phyloP scores from a whole-genome alignment of 2,113 vertebrate species.

The Hippolais icterina region DNA sequence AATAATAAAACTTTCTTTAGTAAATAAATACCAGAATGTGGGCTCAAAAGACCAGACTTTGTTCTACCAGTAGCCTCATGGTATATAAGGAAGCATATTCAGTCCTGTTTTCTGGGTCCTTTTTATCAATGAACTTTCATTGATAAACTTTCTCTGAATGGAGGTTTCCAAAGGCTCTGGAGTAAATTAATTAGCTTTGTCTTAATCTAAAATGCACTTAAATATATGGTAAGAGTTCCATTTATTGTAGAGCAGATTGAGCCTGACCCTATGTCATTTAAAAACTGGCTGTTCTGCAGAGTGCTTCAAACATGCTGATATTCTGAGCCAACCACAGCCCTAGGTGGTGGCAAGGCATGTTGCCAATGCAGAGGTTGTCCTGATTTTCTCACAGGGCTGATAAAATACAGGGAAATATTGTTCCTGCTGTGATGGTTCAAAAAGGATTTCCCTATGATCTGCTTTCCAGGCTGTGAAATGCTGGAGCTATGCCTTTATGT shows the following conservation, averaged over 20 bases:
- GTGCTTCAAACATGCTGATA: neutral
- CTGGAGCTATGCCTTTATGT: neutral
- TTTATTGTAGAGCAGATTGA: neutral
- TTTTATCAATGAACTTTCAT: neutral
- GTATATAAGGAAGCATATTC: neutral
- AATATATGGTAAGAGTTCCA: neutral
- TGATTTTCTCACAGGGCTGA: neutral
- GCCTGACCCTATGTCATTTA: neutral
- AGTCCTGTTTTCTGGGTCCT: neutral
- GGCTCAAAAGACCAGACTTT: neutral
- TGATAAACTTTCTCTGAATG: neutral
- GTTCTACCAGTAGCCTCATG: neutral
- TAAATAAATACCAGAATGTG: neutral
- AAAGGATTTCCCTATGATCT: slow-evolving; percentile 15
- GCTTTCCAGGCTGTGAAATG: neutral
- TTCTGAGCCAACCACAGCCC: neutral
- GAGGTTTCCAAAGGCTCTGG: neutral
- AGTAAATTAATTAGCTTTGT: neutral
- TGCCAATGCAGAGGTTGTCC: neutral
- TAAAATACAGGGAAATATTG: neutral
- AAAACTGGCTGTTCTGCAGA: neutral
- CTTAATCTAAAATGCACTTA: neutral
- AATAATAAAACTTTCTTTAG: neutral
- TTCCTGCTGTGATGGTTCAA: neutral
- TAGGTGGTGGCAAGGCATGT: neutral